Evolutionary conservation across 92 coral and sea anemone species (phyloP).

Genomic region (Hydrozoanthus gracilis): DNA sequence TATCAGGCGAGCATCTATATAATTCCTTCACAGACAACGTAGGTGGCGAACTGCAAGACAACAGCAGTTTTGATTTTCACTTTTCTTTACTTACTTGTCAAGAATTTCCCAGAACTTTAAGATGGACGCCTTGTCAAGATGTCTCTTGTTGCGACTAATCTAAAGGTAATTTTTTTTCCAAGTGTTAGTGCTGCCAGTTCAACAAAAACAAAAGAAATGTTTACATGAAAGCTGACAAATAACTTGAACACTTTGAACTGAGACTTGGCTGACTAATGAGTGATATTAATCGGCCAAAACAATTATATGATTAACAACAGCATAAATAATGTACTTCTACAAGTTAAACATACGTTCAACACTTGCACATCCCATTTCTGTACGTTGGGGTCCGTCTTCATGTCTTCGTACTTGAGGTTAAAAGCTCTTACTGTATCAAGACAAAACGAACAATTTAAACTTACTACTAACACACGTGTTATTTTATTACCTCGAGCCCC

Average conservation of each 20-base stretch:
- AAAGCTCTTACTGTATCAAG: constrained; percentile 79
- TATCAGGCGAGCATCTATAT: too few species aligned
- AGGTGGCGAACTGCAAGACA: background rate
- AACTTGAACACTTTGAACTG: too few species aligned
- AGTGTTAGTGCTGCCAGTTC: too few species aligned
- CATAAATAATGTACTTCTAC: background rate
- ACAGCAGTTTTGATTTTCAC: background rate
- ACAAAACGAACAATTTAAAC: background rate
- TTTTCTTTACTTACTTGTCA: constrained; percentile 84
- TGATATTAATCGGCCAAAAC: background rate
- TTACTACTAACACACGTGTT: too few species aligned
- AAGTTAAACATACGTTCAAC: constrained; percentile 73
- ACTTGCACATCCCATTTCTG: constrained; percentile 97
- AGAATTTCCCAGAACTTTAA: constrained; percentile 94
- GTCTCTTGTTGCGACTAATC: constrained; percentile 97
- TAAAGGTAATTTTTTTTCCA: background rate
- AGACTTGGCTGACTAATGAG: background rate
- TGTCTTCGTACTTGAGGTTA: constrained; percentile 92
- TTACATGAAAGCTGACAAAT: too few species aligned
- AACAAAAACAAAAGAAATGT: too few species aligned
- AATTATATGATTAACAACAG: background rate
- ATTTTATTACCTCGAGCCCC: too few species aligned
- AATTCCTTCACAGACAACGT: background rate
- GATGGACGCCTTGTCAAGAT: constrained; percentile 95
- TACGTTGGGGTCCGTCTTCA: constrained; percentile 93